Percentiles rank a stretch among this genome's conserved stretches.
Conservation (phyloP, 2,113 vertebrate genomes). For the Ceuthmochares aereus region DNA sequence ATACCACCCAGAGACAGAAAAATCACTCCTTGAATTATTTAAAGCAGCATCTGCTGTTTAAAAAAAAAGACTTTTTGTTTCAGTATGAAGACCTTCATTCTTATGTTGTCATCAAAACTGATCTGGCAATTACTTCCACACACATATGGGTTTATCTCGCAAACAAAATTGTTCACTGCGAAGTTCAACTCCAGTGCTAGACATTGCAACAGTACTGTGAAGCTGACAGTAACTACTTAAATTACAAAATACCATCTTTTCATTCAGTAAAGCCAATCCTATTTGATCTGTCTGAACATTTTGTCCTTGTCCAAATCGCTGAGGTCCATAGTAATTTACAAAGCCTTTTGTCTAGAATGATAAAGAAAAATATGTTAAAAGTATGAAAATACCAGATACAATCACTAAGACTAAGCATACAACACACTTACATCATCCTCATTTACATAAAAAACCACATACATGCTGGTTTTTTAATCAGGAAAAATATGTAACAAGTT, state of each 20-base stretch:
- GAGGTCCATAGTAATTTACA: conserved; percentile 87
- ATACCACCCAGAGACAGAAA: background rate
- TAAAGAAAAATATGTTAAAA: conserved; percentile 21
- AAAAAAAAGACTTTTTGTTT: background rate
- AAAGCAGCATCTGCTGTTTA: background rate
- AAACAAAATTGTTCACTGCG: background rate
- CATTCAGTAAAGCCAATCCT: conserved; percentile 84
- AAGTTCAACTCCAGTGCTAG: background rate
- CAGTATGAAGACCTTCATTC: background rate
- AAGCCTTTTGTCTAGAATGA: conserved; percentile 81
- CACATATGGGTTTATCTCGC: background rate
- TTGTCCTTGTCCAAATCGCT: conserved; percentile 84
- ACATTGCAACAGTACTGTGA: background rate
- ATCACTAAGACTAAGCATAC: background rate
- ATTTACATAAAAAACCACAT: background rate
- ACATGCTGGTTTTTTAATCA: background rate
- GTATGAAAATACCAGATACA: background rate
- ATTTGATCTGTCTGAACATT: conserved; percentile 82
- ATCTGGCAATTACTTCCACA: background rate
- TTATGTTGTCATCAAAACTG: background rate
- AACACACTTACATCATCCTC: background rate
- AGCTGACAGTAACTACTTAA: background rate
- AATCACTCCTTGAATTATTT: background rate
- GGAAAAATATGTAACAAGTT: background rate
- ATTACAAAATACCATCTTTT: conserved; percentile 78